Evolutionary conservation across 2,113 vertebrate genomes (phyloP).

Genomic region (Eptatretus burgeri): DNA sequence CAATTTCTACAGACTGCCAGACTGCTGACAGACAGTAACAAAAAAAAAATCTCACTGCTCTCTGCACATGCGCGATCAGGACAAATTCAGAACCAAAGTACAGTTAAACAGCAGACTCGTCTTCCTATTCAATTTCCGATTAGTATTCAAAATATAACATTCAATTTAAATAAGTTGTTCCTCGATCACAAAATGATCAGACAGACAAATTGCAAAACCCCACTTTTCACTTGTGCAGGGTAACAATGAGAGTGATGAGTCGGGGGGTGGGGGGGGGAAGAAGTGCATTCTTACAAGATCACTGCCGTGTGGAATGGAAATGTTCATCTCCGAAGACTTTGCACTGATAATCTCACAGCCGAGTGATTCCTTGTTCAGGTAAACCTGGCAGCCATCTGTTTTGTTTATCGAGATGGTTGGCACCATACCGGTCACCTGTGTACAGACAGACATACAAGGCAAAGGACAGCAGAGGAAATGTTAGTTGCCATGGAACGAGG

Average conservation of each 20-base stretch:
- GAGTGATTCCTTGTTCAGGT: conserved; percentile 52
- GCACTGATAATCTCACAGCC: conserved; percentile 75
- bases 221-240: background rate
- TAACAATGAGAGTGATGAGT: background rate
- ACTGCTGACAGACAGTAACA: too few species aligned
- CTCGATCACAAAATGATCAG: too few species aligned
- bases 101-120: too few species aligned
- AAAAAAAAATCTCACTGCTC: too few species aligned
- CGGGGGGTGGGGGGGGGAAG: conserved; percentile 1
- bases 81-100: too few species aligned
- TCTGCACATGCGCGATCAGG: too few species aligned
- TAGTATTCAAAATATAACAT: too few species aligned
- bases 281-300: conserved; percentile 48
- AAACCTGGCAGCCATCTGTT: conserved; percentile 85
- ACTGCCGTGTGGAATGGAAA: conserved; percentile 45
- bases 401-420: conserved; percentile 94
- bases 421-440: conserved; percentile 59
- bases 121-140: too few species aligned
- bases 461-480: background rate
- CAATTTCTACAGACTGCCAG: too few species aligned
- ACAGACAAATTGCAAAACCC: conserved; percentile 9
- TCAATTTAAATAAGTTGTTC: too few species aligned
- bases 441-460: conserved; percentile 10
- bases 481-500: too few species aligned
- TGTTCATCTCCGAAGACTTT: conserved; percentile 90